phyloP scores from a whole-genome alignment of 2,888 invertebrate species.

The Anodontia alba region DNA sequence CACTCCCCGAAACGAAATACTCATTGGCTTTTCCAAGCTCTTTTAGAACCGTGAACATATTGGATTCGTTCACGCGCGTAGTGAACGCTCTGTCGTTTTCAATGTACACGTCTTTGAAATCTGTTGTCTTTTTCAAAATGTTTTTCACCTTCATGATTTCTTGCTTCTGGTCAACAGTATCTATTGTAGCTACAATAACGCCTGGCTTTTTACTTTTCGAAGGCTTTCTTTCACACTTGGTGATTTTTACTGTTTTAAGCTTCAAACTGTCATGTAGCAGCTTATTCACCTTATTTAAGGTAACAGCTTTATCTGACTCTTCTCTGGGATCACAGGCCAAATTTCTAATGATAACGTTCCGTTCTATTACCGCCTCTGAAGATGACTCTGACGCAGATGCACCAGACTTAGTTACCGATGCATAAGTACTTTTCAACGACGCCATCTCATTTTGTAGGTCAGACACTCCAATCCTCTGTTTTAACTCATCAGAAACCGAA shows the following conservation, averaged over 20 bases:
- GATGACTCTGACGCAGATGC: neutral
- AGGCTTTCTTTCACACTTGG: neutral
- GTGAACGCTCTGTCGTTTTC: neutral
- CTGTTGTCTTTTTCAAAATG: neutral
- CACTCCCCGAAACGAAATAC: neutral
- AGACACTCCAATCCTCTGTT: neutral
- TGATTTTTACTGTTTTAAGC: neutral
- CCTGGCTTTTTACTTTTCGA: neutral
- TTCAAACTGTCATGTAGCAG: neutral
- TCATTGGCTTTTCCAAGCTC: no score
- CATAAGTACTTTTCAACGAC: neutral
- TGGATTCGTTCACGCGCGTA: neutral
- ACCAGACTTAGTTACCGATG: neutral
- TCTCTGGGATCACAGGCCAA: neutral
- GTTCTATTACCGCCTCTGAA: neutral
- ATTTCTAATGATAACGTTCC: slow-evolving; percentile 1
- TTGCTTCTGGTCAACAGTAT: neutral
- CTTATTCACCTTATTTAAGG: neutral
- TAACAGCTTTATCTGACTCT: neutral
- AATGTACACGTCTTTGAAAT: neutral
- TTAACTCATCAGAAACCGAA: neutral
- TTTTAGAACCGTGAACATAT: neutral
- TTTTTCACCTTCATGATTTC: neutral
- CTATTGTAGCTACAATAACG: neutral
- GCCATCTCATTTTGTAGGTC: neutral